Evolutionary conservation across 2,113 vertebrate genomes (phyloP), one percentile per base, ranked within the genome.

Genomic region (Eolophus roseicapilla): DNA sequence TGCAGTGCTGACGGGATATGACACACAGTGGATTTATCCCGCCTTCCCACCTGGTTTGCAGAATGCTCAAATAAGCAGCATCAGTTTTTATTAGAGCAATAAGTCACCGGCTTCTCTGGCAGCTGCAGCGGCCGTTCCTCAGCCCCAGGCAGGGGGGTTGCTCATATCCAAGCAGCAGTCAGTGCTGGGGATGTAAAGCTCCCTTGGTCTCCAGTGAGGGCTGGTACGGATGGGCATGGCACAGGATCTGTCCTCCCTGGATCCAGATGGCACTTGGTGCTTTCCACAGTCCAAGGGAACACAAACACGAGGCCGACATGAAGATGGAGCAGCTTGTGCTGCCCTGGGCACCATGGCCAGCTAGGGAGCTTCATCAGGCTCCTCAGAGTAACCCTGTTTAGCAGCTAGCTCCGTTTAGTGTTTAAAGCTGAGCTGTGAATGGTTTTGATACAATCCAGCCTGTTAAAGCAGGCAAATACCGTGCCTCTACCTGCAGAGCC

Each of bases 11-110:
- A 43, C 16, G 29, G 47, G 41, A 16, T 0, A 3, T 3, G 53
- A 20, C 2, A 8, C 11, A 2, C 19, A 1, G 7, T 2, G 5
- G 23, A 15, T 33, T 6, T 12, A 31, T 50, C 63, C 35, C 2
- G 2, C 53, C 17, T 17, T 19, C 28, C 57, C 29, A 3, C 37
- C 49, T 17, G 18, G n/a, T 10, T 12, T 43, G 43, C 17, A 29
- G 31, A 12, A 23, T 10, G 7, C 13, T 49, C 33, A 5, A 3
- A 27, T 24, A 47, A 64, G 47, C 33, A 35, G 35, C 64, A 41
- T 13, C 20, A 25, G 27, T 17, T 28, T 37, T 52, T 46, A 6
- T 46, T 33, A 20, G 33, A 49, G 25, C 2, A 4, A 25, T 9
- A 19, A 37, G 25, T 27, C 57, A 70, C 13, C 0, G 7, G 14